Evolutionary conservation across 2,113 vertebrate genomes (phyloP).

Genomic region (Anoplopoma fimbria): DNA sequence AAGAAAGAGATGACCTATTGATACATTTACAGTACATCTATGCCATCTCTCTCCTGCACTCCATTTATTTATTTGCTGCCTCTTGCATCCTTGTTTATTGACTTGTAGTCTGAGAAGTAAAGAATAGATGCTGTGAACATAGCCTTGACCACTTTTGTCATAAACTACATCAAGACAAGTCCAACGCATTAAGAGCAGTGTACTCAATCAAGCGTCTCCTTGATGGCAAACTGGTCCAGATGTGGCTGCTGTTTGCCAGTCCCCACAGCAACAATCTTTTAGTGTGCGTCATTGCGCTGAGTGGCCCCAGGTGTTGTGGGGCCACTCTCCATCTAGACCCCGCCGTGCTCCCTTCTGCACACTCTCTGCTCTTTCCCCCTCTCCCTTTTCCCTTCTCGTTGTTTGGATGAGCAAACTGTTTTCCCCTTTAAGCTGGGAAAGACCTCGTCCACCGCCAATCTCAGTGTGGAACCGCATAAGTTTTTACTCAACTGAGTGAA

Average conservation of each 20-base stretch:
- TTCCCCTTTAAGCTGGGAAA: constrained; percentile 30
- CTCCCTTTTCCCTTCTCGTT: not conserved
- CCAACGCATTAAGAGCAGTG: constrained; percentile 22
- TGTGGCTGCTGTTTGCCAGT: constrained; percentile 76
- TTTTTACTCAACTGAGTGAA: constrained; percentile 29
- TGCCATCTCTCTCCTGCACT: constrained; percentile 16
- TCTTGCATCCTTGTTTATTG: constrained; percentile 2
- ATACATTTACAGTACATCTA: constrained; percentile 44
- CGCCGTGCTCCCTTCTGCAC: not conserved
- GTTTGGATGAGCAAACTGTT: constrained; percentile 48
- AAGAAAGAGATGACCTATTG: constrained; percentile 59
- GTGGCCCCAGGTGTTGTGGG: constrained; percentile 83
- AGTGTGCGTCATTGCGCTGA: constrained; percentile 79
- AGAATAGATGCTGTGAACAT: not conserved
- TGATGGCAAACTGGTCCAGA: constrained; percentile 71
- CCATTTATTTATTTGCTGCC: constrained; percentile 1
- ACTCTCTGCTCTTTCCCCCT: not conserved
- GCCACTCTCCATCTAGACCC: constrained; percentile 73
- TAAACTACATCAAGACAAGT: constrained; percentile 22
- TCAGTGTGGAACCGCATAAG: not conserved
- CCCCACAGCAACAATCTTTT: constrained; percentile 75
- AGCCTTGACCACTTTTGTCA: not conserved
- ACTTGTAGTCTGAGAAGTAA: not conserved
- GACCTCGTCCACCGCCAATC: constrained; percentile 4
- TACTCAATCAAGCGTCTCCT: constrained; percentile 51